A percentile compares a stretch with the other conserved stretches of the same genome.
phyloP scores from a whole-genome alignment of 2,113 vertebrate genomes.

The Anoplopoma fimbria region DNA sequence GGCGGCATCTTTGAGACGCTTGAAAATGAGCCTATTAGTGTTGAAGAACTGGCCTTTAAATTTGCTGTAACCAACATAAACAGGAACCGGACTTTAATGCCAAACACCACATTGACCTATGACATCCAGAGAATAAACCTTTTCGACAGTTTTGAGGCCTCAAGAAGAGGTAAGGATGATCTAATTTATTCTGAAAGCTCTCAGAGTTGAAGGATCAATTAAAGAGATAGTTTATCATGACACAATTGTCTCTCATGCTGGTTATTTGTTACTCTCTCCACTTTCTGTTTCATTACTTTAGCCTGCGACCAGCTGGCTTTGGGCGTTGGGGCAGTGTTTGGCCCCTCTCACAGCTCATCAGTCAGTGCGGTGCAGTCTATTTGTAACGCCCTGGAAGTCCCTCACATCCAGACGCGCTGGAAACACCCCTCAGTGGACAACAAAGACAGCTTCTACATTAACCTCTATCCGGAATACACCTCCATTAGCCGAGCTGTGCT shows the following conservation, averaged over 20 bases:
- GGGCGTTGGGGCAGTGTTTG: slow-evolving; percentile 95
- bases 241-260: not conserved
- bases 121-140: slow-evolving; percentile 99
- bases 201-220: not conserved
- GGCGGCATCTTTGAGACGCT: slow-evolving; percentile 98
- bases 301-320: slow-evolving; percentile 97
- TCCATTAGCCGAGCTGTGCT: slow-evolving; percentile 94
- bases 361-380: slow-evolving; percentile 98
- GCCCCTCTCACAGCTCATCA: slow-evolving; percentile 95
- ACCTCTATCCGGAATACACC: slow-evolving; percentile 95
- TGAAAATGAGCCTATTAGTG: slow-evolving; percentile 95
- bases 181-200: not conserved
- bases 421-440: slow-evolving; percentile 95
- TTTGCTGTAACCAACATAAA: slow-evolving; percentile 98
- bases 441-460: slow-evolving; percentile 95
- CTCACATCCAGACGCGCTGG: slow-evolving; percentile 98
- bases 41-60: slow-evolving; percentile 98
- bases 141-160: slow-evolving; percentile 98
- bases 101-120: slow-evolving; percentile 97
- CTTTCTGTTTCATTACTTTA: slow-evolving; percentile 56
- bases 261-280: not conserved
- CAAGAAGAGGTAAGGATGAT: slow-evolving; percentile 89
- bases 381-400: slow-evolving; percentile 97
- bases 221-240: not conserved
- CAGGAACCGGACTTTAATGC: slow-evolving; percentile 96